A percentile compares a stretch with the other conserved stretches of the same genome.
Evolutionary conservation across 1,140 invertebrate species (phyloP).

Genomic region (Magallana ariakensis): DNA sequence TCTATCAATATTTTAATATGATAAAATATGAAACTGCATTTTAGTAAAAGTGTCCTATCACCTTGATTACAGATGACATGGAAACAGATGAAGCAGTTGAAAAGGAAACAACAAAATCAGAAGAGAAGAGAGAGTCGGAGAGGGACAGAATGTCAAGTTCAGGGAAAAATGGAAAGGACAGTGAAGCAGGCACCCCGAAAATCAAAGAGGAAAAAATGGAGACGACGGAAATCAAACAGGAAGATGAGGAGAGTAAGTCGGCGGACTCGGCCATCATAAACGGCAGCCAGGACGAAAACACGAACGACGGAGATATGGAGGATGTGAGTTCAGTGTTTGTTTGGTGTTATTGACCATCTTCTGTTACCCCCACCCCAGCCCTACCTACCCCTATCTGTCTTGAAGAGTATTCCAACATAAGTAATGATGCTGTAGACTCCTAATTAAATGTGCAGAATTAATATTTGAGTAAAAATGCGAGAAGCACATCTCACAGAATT

Average conservation of each 20-base stretch:
- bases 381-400: too few species aligned
- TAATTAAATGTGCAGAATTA: too few species aligned
- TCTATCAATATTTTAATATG: too few species aligned
- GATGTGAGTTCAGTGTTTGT: constrained; percentile 54
- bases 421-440: too few species aligned
- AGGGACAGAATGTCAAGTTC: neutral
- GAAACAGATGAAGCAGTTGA: constrained; percentile 65
- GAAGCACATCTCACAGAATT: too few species aligned
- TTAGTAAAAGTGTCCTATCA: too few species aligned
- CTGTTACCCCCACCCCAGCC: too few species aligned
- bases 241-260: neutral
- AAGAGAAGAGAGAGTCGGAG: constrained; percentile 19
- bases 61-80: constrained; percentile 55
- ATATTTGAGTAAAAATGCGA: too few species aligned
- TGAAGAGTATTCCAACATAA: too few species aligned
- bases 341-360: too few species aligned
- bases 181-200: neutral
- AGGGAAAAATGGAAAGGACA: constrained; percentile 8
- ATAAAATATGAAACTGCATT: too few species aligned
- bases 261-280: constrained; percentile 51
- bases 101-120: constrained; percentile 50
- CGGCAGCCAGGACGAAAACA: constrained; percentile 48
- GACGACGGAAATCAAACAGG: neutral
- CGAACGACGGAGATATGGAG: constrained; percentile 61
- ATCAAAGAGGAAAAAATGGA: constrained; percentile 17